Conservation (phyloP, 1,140 invertebrate species). For the Cydia strobilella region DNA sequence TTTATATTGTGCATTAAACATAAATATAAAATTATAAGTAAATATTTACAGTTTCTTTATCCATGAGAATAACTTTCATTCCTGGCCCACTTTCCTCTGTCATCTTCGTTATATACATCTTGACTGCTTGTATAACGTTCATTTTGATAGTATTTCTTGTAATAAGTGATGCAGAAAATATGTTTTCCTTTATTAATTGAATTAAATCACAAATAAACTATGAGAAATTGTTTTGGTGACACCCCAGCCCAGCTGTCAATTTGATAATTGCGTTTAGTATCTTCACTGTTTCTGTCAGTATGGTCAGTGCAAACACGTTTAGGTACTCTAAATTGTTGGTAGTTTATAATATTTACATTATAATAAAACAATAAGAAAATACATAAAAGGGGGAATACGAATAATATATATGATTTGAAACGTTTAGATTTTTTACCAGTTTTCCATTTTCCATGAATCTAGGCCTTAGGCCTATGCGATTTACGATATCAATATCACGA, state of each 20-base stretch:
- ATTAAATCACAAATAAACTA: background rate
- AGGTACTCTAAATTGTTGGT: background rate
- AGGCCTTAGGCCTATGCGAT: too few relatives aligned
- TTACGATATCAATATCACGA: slow-evolving; percentile 14
- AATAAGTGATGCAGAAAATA: background rate
- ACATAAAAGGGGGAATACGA: too few relatives aligned
- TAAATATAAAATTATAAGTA: background rate
- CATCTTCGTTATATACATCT: slow-evolving; percentile 98
- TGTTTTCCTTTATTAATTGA: slow-evolving; percentile 35
- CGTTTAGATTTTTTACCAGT: background rate
- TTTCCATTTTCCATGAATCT: too few relatives aligned
- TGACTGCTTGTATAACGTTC: slow-evolving; percentile 95
- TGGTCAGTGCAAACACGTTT: background rate
- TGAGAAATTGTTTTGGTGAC: slow-evolving; percentile 8
- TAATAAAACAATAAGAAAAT: too few relatives aligned
- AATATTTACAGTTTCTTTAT: slow-evolving; percentile 94
- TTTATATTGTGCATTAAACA: background rate
- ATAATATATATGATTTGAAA: background rate
- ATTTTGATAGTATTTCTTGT: slow-evolving; percentile 75
- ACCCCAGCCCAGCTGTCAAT: slow-evolving; percentile 8
- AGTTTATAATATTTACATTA: background rate
- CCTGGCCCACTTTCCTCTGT: slow-evolving; percentile 98
- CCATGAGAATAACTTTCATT: slow-evolving; percentile 99
- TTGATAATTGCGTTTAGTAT: slow-evolving; percentile 23
- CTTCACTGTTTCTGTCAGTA: background rate